phyloP scores from a whole-genome alignment of 2,797 vertebrate species.

The Gallinago solitaria region DNA sequence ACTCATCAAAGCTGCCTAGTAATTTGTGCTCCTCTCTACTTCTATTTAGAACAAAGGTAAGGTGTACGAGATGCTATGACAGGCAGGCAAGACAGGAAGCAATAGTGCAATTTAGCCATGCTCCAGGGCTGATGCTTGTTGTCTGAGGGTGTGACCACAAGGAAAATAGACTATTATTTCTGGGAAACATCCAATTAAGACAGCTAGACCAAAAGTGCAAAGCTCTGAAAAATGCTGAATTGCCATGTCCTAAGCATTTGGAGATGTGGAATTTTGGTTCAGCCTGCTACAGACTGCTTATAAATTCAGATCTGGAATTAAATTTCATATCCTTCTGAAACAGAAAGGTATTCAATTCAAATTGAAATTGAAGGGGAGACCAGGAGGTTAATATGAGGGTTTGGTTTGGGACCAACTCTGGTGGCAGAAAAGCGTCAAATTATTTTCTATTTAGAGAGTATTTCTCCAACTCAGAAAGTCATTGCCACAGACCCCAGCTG shows the following conservation, averaged over 20 bases:
- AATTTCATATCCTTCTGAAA: slow-evolving; percentile 24
- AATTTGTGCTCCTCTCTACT: slow-evolving; percentile 19
- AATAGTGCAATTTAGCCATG: slow-evolving; percentile 9
- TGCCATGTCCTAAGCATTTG: not conserved
- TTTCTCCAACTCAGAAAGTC: slow-evolving; percentile 23
- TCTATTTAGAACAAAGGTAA: slow-evolving; percentile 40
- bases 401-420: slow-evolving; percentile 2
- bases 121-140: not conserved
- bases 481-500: not conserved
- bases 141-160: not conserved
- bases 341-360: slow-evolving; percentile 38
- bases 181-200: not conserved
- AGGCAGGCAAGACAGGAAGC: not conserved
- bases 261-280: not conserved
- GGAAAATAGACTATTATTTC: not conserved
- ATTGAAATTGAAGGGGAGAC: slow-evolving; percentile 44
- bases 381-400: slow-evolving; percentile 33
- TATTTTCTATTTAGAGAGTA: slow-evolving; percentile 46
- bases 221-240: not conserved
- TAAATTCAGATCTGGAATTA: slow-evolving; percentile 18
- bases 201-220: not conserved
- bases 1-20: slow-evolving; percentile 33
- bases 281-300: not conserved
- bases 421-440: slow-evolving; percentile 25
- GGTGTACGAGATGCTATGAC: not conserved